These are phyloP conservation scores for Crotalus viridis DNA, from an alignment of 2,113 vertebrate genomes.

Conservation along the genomic window DNA sequence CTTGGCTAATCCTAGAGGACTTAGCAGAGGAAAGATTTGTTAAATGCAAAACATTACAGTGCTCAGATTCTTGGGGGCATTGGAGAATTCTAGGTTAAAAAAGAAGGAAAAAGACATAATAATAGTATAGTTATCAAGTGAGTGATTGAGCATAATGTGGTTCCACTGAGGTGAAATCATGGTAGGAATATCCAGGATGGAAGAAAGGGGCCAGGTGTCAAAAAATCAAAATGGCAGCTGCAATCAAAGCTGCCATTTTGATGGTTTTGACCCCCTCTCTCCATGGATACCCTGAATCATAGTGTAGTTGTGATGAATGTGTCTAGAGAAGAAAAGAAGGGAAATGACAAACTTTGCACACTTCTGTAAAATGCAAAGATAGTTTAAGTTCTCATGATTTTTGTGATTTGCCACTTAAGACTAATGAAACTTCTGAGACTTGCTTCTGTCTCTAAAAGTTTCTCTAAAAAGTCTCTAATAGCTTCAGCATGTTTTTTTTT, in stretches of 20 bases:
- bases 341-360: background rate
- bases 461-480: constrained; percentile 23
- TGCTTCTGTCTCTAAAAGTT: constrained; percentile 20
- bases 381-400: background rate
- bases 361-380: background rate
- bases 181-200: background rate
- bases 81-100: background rate
- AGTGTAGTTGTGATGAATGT: background rate
- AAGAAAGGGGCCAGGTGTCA: background rate
- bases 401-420: background rate
- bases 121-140: background rate
- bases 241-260: background rate
- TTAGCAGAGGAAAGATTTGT: background rate
- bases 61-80: background rate
- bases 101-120: background rate
- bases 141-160: background rate
- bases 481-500: constrained; percentile 48
- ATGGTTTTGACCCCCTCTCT: background rate
- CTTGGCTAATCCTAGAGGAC: background rate
- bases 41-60: constrained; percentile 49
- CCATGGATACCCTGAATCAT: background rate
- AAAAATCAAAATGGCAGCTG: background rate
- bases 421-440: background rate
- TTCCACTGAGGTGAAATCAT: background rate
- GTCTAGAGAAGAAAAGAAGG: background rate